Evolutionary conservation across 92 coral and sea anemone genomes (phyloP), one percentile per base, ranked within the genome.

Genomic region (Diadumene lineata): DNA sequence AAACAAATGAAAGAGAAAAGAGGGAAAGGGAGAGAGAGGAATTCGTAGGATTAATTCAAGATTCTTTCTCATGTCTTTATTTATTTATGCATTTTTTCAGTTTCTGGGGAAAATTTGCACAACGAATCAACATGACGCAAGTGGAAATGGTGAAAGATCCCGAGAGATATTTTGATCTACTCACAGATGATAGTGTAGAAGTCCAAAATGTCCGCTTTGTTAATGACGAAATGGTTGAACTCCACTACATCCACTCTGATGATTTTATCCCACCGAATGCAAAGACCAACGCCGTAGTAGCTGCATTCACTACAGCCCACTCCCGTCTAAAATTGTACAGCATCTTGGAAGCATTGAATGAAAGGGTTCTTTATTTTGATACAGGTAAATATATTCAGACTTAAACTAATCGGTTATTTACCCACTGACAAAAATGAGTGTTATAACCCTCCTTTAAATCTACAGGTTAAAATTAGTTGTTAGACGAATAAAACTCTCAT

Each of bases 291-390:
- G 75, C 63, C 1, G 80, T 81, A 15, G 11, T 80, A 1, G 79
- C 85, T 17, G 85, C 79, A 0, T 81, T 73, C 24, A 73, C 81
- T 26, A 81, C 81, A 1, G 75, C 85, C 22, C 80, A 81, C 25
- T 78, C 85, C 1, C 70, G 79, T 18, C 29, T 73, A 17, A 60
- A 65, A 28, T n/a, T n/a, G n/a, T n/a, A n/a, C n/a, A n/a, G n/a
- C n/a, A n/a, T n/a, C n/a, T n/a, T n/a, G n/a, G n/a, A n/a, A n/a
- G n/a, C n/a, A n/a, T n/a, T n/a, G n/a, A n/a, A n/a, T n/a, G n/a
- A n/a, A n/a, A n/a, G n/a, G n/a, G n/a, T n/a, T n/a, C n/a, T n/a
- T n/a, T n/a, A n/a, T n/a, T n/a, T n/a, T n/a, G n/a, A n/a, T n/a
- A 55, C 16, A 9, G 61, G 10, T 17, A 44, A 44, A 8, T 17